Evolutionary conservation across 2,888 invertebrate species (phyloP), one percentile per base, ranked within the genome.

Genomic region (Cyclophora punctaria): DNA sequence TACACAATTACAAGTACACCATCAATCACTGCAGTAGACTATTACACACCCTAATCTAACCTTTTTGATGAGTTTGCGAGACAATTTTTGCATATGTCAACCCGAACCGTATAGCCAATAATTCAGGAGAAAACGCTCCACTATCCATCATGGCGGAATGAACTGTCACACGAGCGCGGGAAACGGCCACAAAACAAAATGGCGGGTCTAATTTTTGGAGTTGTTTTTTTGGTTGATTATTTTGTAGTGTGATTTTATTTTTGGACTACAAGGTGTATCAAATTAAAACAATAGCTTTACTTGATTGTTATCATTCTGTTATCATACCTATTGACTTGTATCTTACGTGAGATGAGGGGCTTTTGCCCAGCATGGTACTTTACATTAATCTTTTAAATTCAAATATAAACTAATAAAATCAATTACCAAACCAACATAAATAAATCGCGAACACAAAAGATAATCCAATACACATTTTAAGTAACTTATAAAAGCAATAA

Each of bases 81-180:
- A 85, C 85, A 86, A 82, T 86, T 88, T 87, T 88, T 88, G 87
- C 87, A 88, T 88, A 83, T 83, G 87, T 83, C 87, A 84, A 83
- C 80, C 69, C 73, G 57, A 59, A 62, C 60, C 78, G 71, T 66
- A 63, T 68, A 69, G 71, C 80, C 80, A 73, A 86, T 88, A 83
- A 78, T 74, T 87, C 82, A 85, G 66, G 65, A 64, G 49, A 44
- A 62, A 57, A 67, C 69, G 64, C 73, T 71, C 71, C 69, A 75
- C 75, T 67, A 87, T 87, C 83, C 77, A 83, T 87, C 87, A 86
- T 85, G 83, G 80, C 75, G 77, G 76, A 83, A 85, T 87, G 79
- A 86, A 80, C 83, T 87, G 87, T 85, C 87, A 84, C 69, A 71
- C 52, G 65, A 51, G 57, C 67, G 71, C 67, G 70, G 75, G 71